Evolutionary conservation across 1,140 invertebrate genomes (phyloP), one percentile per base, ranked within the genome.

Genomic region (Drosophila parvula): DNA sequence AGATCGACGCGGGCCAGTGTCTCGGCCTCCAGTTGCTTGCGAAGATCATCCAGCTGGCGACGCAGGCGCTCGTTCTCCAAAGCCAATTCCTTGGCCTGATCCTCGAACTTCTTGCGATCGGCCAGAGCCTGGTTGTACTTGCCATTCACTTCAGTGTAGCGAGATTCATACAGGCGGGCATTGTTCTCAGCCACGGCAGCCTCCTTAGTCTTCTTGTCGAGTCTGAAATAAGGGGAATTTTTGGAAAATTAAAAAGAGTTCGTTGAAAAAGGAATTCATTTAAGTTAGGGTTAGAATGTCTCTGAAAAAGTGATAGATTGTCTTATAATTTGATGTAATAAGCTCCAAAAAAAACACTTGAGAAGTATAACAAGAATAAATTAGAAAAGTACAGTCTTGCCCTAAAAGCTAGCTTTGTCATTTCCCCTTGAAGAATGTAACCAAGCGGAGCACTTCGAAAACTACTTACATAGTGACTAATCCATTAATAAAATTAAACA

Each of bases 11-110:
- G 94, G 50, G 96, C 95, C 65, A 99, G 91, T 14, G 97, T 98
- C 93, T 99, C 98, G 41, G 97, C 96, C 91, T 99, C 98, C 14
- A 99, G 92, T 76, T 97, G 95, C 91, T 97, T 97, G 67, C 96
- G 95, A 8, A 96, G 93, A 71, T 96, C 95, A 0, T 96, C 96
- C 64, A 98, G 93, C 61, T 96, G 94, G 50, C 95, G 95, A 45
- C 95, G 94, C 59, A 98, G 91, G 41, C 95, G 95, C 48, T 96
- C 95, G 47, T 95, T 92, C 81, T 98, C 97, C 67, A 95, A 95
- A 12, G 95, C 94, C 43, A 97, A 85, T 53, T 97, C 96, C 93
- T 95, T 95, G 45, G 95, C 94, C 84, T 97, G 96, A 88, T 96
- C 95, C 50, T 95, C 93, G 14, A 96, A 93, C 84, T 96, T 96